Base-by-base conservation (phyloP, 2,888 invertebrate genomes). In the Tinea trinotella region DNA sequence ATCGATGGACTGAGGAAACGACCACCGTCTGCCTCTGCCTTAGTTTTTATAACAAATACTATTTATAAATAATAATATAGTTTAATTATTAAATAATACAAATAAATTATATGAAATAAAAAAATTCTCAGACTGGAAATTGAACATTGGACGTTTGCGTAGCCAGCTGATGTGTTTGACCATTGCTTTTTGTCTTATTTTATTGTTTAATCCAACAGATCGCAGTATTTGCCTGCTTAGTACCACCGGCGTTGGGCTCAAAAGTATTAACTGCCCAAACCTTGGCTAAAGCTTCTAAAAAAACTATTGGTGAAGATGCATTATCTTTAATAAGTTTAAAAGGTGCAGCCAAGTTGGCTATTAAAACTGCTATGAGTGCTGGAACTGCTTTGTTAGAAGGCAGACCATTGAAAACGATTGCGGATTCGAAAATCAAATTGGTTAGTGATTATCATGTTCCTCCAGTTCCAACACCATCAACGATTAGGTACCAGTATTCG, bases 181-280 rank as follows among this genome's bases (percentile, higher is more conserved):
- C n/a, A n/a, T n/a, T n/a, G n/a, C n/a, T n/a, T n/a, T n/a, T n/a
- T n/a, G n/a, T n/a, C n/a, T n/a, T n/a, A n/a, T n/a, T n/a, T n/a
- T n/a, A n/a, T n/a, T n/a, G n/a, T n/a, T n/a, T n/a, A n/a, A n/a
- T n/a, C n/a, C n/a, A n/a, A n/a, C 60, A 78, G 79, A 50, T 72
- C n/a, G 66, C 68, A 2, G 74, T 71, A 53, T 58, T 76, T 34
- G 63, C 67, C 6, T 62, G 66, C 56, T 54, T 70, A 34, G 56
- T 70, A 46, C 66, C 66, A 0, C 65, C 70, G 18, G 66, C 62
- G 0, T 55, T 63, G 1, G 57, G 64, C 50, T 55, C 62, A 3
- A 13, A 15, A 13, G 53, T 65, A 15, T 52, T 66, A 3, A 62
- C 60, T 7, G 62, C 64, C 0, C 63, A 64, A 52, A 58, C 49